Evolutionary conservation across 2,113 vertebrate species (phyloP).

Genomic region (Lucifuga dentata): DNA sequence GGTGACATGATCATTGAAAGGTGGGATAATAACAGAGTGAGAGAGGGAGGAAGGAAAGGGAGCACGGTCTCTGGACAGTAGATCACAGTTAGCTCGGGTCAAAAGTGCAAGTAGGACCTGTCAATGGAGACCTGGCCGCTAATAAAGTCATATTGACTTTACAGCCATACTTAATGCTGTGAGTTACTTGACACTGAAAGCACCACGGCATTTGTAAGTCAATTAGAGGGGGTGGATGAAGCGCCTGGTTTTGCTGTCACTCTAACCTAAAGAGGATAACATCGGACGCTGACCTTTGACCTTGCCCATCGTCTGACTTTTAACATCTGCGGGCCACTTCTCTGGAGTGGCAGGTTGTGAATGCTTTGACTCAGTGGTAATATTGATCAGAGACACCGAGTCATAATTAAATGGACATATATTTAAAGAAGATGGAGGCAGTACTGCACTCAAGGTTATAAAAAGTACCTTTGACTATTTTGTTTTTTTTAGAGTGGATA

Average conservation of each 20-base stretch:
- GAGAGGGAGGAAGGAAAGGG: slow-evolving; percentile 19
- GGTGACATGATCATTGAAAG: slow-evolving; percentile 77
- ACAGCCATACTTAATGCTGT: slow-evolving; percentile 60
- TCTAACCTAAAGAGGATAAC: slow-evolving; percentile 55
- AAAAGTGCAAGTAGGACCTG: slow-evolving; percentile 60
- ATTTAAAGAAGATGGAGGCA: slow-evolving; percentile 27
- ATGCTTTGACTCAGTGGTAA: background rate
- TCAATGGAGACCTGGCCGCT: slow-evolving; percentile 64
- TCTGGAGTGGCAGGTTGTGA: slow-evolving; percentile 17
- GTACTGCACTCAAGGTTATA: slow-evolving; percentile 44
- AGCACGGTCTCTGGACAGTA: slow-evolving; percentile 55
- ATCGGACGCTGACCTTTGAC: slow-evolving; percentile 68
- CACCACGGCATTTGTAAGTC: slow-evolving; percentile 70
- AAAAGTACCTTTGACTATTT: slow-evolving; percentile 54
- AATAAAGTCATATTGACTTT: slow-evolving; percentile 78
- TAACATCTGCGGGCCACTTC: slow-evolving; percentile 43
- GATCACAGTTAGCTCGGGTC: slow-evolving; percentile 69
- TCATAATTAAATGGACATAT: slow-evolving; percentile 59
- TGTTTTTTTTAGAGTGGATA: slow-evolving; percentile 14
- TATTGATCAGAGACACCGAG: slow-evolving; percentile 40
- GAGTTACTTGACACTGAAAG: slow-evolving; percentile 66
- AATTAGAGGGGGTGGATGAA: slow-evolving; percentile 63
- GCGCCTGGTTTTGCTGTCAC: slow-evolving; percentile 44
- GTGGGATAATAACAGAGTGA: slow-evolving; percentile 62
- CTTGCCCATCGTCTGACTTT: slow-evolving; percentile 39